Evolutionary conservation across 2,113 vertebrate genomes (phyloP), one percentile per base, ranked within the genome.

Genomic region (Willisornis vidua): DNA sequence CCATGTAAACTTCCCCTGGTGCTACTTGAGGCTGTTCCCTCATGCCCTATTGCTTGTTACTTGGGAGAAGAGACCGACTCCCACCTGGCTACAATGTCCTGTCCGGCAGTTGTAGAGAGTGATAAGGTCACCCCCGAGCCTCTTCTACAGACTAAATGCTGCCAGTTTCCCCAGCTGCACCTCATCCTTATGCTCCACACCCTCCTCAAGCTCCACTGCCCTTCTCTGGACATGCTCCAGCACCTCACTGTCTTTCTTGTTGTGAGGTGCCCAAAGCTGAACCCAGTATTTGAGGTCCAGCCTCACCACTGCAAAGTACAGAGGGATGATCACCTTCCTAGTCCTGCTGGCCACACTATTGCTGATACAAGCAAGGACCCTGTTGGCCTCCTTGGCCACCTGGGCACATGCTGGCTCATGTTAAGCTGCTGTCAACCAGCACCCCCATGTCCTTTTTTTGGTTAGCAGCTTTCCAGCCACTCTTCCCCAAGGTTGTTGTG

Each of bases 61-160:
- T 0, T 46, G 37, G 7, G 20, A 19, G 14, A 45, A 74, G 35
- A 79, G 33, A 46, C 15, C 0, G 0, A 20, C 39, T 4, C 10
- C 18, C 37, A 24, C 9, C 37, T 24, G 4, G 2, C 24, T 35
- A 2, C 28, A 51, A 6, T 6, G 20, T 35, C 43, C 33, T 58
- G 6, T 58, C 62, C 41, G 12, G 54, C 12, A 46, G 6, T 3
- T 74, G 28, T 14, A 66, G 41, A 66, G 48, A 57, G 8, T 1
- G 6, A 74, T 11, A 3, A 57, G 17, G 1, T 46, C 49, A 43
- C 2, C 33, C 6, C 33, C 37, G 3, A 79, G 7, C 8, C 19
- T 62, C 23, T 26, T 73, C 41, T 68, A 24, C 46, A 1, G 14
- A 9, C 7, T 19, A 54, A 68, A 57, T 18, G 25, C 3, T 28